These are phyloP conservation scores for Chaenocephalus aceratus DNA, from an alignment of 2,113 vertebrate species.

Conservation along the genomic window DNA sequence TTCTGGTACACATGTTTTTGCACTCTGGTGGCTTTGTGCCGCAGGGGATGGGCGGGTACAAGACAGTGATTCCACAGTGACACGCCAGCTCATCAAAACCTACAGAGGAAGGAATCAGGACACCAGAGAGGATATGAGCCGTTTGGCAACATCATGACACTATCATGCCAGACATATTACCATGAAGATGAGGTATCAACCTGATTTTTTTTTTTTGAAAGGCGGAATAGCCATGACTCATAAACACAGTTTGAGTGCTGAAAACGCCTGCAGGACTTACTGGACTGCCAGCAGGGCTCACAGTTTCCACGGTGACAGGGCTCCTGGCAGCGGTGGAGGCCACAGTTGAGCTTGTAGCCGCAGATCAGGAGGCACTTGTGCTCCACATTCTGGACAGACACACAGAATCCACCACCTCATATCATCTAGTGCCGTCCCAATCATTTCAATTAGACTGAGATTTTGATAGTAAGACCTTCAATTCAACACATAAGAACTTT, in stretches of 20 bases:
- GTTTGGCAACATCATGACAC: background rate
- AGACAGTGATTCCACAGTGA: conserved; percentile 92
- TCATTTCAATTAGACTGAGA: background rate
- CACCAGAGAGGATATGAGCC: background rate
- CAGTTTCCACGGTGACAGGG: conserved; percentile 97
- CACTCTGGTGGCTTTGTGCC: conserved; percentile 97
- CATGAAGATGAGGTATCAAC: background rate
- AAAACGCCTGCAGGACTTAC: conserved; percentile 82
- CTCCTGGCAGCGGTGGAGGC: conserved; percentile 96
- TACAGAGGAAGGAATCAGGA: conserved; percentile 60
- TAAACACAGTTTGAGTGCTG: background rate
- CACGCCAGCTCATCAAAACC: conserved; percentile 98
- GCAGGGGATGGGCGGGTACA: conserved; percentile 95
- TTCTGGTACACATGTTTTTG: conserved; percentile 90
- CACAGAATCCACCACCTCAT: background rate
- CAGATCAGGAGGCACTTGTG: conserved; percentile 96
- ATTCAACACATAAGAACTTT: background rate
- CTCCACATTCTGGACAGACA: conserved; percentile 85
- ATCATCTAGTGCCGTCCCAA: accelerated
- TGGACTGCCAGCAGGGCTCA: conserved; percentile 97
- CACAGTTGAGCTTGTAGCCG: conserved; percentile 96
- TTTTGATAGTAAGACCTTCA: background rate
- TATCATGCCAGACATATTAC: conserved; percentile 11
- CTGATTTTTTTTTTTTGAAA: no score
- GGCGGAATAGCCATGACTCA: background rate